Conservation (phyloP, 2,113 vertebrate species). For the Panurus biarmicus region DNA sequence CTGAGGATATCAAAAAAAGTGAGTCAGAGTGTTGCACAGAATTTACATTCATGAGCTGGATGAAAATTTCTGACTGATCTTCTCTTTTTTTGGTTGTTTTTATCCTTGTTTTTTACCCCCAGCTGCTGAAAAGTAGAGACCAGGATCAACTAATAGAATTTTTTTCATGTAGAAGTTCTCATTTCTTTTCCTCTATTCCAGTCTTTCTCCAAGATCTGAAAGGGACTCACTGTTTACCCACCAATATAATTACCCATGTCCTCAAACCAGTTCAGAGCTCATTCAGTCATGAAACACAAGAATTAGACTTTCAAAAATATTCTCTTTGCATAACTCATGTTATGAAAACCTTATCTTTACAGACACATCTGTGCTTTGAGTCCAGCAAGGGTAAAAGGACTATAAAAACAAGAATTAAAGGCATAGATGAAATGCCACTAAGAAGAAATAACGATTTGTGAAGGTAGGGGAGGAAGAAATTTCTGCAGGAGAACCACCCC, state of each 20-base stretch:
- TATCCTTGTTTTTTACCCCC: neutral
- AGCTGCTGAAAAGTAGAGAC: neutral
- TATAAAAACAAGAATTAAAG: neutral
- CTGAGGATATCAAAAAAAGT: neutral
- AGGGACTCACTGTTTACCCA: neutral
- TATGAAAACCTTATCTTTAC: conserved; percentile 14
- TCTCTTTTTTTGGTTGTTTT: neutral
- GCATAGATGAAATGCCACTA: neutral
- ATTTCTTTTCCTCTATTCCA: neutral
- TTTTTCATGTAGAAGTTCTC: neutral
- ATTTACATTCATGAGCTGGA: neutral
- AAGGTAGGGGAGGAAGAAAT: neutral
- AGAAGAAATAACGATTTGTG: neutral
- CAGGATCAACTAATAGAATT: neutral
- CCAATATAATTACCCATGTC: neutral
- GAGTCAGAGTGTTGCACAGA: neutral
- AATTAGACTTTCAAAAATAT: neutral
- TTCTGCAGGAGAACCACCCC: neutral
- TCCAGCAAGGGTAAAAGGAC: neutral
- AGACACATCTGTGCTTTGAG: neutral
- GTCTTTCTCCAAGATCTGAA: neutral
- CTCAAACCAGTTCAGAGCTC: neutral
- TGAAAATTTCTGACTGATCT: neutral
- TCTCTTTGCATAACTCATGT: neutral
- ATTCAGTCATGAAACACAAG: neutral